Evolutionary conservation across 1,140 invertebrate genomes (phyloP), one percentile per base, ranked within the genome.

Genomic region (Musca domestica): DNA sequence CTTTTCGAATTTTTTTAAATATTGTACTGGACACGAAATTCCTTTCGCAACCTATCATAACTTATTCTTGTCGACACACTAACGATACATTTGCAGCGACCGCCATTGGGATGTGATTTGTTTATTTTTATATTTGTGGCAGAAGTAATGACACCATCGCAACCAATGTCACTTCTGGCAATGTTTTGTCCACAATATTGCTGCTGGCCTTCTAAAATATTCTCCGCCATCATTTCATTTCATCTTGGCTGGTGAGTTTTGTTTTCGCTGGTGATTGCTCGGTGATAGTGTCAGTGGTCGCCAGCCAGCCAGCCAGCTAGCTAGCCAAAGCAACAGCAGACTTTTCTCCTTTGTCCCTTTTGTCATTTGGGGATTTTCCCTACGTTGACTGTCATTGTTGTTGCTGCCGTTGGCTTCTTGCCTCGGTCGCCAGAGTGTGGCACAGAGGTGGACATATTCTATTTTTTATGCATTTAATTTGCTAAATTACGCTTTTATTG

Each of bases 381-480:
- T 14, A 19, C 20, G 25, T 15, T n/a, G n/a, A 7, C 56, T 61
- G 56, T n/a, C 30, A 61, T 41, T 41, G 34, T 41, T 41, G 34
- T 12, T 41, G 34, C 34, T 41, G 34, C 10, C 10, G n/a, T n/a
- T n/a, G 34, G 34, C 34, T 41, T 41, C 34, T 41, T 9, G 34
- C 34, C 34, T 41, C 30, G 19, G 17, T 23, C 27, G 27, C n/a
- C 27, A 17, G 34, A 61, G 56, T 61, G 17, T 56, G 25, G 2
- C 27, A 34, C 27, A 54, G 56, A 34, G 56, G 56, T 61, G 56
- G 56, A 61, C 56, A 61, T n/a, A 34, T 61, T 61, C n/a, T 61
- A 61, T 61, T 34, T 61, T 61, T 61, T 61, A 61, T 61, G 56
- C 56, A 20, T 61, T 61, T 61, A 34, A 61, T 61, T 61, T 61